Evolutionary conservation across 2,113 vertebrate species (phyloP), one percentile per base, ranked within the genome.

Genomic region (Oceanodroma tethys): DNA sequence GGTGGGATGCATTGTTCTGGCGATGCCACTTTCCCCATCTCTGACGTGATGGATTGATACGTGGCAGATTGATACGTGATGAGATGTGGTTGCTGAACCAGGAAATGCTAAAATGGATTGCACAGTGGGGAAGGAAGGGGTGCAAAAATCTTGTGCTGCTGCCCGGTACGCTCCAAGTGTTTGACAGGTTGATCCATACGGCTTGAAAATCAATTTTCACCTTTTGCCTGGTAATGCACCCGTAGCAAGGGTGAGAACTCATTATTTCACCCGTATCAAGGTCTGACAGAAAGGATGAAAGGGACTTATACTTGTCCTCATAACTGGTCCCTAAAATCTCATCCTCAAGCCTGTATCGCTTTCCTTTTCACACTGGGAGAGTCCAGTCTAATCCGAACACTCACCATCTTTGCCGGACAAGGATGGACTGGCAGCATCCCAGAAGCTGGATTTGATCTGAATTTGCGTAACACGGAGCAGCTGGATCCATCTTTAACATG

Each of bases 381-480:
- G 40, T 16, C 67, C 50, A n/a, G 62, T 34, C 59, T 68, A 11
- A 85, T 25, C 34, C 4, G 3, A 67, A 68, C 1, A 7, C 36
- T 36, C 11, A 9, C 0, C 16, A 13, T 29, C 17, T 52, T 60
- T 52, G 40, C 38, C 1, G 4, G 21, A 59, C 43, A n/a, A 43
- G 56, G 26, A 10, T 5, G 26, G 29, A 3, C 18, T 47, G 65
- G 63, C 65, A 34, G 27, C 7, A 2, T 30, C 47, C 15, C 81
- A 79, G 47, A 40, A 48, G 47, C 43, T n/a, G 47, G 22, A 20
- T 63, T 92, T 58, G 27, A 8, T 59, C 23, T 25, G 30, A 68
- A 52, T 43, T 85, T 67, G 32, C 7, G 0, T 26, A 47, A 18
- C 10, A 12, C 0, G 2, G 53, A 48, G 40, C 40, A 81, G n/a